Evolutionary conservation across 2,113 vertebrate species (phyloP), one percentile per base, ranked within the genome.

Genomic region (Esox niger): DNA sequence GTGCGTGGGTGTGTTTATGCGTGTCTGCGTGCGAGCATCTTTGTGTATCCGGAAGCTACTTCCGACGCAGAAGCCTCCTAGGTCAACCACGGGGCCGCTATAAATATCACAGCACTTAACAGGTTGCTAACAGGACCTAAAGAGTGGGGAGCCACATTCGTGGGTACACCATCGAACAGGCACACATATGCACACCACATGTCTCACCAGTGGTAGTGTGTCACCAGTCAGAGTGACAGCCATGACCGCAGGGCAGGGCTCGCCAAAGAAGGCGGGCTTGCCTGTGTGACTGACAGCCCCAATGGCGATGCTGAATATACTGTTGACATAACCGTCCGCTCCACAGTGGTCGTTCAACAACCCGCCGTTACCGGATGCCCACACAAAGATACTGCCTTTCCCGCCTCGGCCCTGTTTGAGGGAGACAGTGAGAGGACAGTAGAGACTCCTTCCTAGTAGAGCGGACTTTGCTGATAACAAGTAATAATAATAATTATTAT

Each of bases 41-140:
- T 49, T 30, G n/a, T 31, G 33, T 57, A 33, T 61, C 15, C 9
- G 25, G 26, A 17, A 52, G 47, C 47, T 6, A 52, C n/a, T 13
- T 62, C 49, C 66, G 57, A 62, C 81, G 77, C 79, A 76, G 74
- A 69, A 79, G 71, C 80, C 79, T 79, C 76, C 78, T 70, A 79
- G 88, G 89, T 86, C 87, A 88, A 81, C 81, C 82, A 70, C 77
- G 75, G 79, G 75, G 54, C 66, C 74, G 82, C 66, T 81, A 86
- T 86, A 87, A 90, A 91, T 89, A 90, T 87, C 87, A 87, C 79
- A 87, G 78, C 72, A 73, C 84, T 87, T 88, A 87, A 85, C 82
- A 87, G 82, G 72, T 78, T 83, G 72, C 79, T 83, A 70, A 73
- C 57, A 76, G 61, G 60, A 84, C 79, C 76, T 75, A 86, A 82